Evolutionary conservation across 2,888 invertebrate species (phyloP).

Genomic region (Apocheima hispidaria): DNA sequence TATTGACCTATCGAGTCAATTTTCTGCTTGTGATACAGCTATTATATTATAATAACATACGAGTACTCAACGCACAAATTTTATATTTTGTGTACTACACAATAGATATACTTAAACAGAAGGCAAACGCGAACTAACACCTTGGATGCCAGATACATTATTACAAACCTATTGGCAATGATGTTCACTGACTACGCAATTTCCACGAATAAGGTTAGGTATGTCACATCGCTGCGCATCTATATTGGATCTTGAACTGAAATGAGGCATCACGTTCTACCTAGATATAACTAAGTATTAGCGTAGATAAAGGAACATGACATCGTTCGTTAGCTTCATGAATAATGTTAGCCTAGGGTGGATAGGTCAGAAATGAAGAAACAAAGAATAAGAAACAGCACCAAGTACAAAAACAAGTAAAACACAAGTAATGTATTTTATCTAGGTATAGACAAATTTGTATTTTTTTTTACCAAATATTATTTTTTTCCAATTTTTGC

Average conservation of each 20-base stretch:
- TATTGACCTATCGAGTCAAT: no score
- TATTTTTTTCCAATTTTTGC: no score
- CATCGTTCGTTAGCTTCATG: background rate
- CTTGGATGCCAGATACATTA: conserved; percentile 1
- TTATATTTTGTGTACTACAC: background rate
- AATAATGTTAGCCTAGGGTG: background rate
- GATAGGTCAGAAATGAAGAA: no score
- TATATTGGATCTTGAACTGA: conserved; percentile 10
- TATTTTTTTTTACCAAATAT: no score
- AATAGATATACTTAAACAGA: background rate
- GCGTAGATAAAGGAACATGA: background rate
- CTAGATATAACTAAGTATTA: background rate
- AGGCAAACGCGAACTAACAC: background rate
- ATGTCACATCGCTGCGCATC: conserved; percentile 6
- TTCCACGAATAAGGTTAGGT: conserved; percentile 7
- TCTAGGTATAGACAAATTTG: no score
- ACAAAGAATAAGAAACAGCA: no score
- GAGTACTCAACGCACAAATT: no score
- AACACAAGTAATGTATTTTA: no score
- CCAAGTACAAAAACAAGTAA: no score
- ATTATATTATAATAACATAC: no score
- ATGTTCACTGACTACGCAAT: conserved; percentile 12
- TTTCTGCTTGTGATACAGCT: no score
- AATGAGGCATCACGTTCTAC: background rate
- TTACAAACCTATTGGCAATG: conserved; percentile 4